phyloP scores from a whole-genome alignment of 2,113 vertebrate genomes.

The Aspidoscelis tigris region DNA sequence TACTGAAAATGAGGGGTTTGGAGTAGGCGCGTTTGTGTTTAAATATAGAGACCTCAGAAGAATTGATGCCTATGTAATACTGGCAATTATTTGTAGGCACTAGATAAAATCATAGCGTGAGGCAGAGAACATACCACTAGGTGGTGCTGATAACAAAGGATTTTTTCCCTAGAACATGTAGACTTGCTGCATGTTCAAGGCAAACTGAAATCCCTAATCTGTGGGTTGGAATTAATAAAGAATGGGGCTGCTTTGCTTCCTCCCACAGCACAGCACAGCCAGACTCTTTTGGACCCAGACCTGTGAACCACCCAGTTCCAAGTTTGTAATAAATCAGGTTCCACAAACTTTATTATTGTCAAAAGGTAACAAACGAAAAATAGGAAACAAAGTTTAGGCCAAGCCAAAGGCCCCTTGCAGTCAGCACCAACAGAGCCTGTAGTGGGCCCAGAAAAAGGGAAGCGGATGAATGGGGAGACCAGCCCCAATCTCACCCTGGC shows the following conservation, averaged over 20 bases:
- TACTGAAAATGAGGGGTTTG: not conserved
- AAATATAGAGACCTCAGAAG: no score
- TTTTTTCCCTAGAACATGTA: not conserved
- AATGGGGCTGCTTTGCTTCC: not conserved
- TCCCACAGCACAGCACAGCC: not conserved
- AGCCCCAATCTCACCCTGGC: constrained; percentile 61
- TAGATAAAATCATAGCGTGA: not conserved
- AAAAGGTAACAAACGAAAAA: constrained; percentile 84
- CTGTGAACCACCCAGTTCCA: constrained; percentile 35
- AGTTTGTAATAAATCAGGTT: constrained; percentile 71
- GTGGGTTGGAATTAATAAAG: not conserved
- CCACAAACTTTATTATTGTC: constrained; percentile 84
- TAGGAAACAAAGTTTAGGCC: constrained; percentile 73
- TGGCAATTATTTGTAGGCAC: not conserved
- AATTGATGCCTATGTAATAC: no score
- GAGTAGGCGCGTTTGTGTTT: no score
- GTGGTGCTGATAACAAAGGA: constrained; percentile 37
- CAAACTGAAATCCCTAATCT: not conserved
- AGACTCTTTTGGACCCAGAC: not conserved
- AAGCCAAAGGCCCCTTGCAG: constrained; percentile 41
- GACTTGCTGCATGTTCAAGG: not conserved
- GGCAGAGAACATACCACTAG: not conserved
- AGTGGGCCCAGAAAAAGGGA: constrained; percentile 18
- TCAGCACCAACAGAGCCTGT: constrained; percentile 50
- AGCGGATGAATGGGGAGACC: constrained; percentile 64